phyloP scores from a whole-genome alignment of 53 echinoderm and acorn worm species.

The Astropecten irregularis region DNA sequence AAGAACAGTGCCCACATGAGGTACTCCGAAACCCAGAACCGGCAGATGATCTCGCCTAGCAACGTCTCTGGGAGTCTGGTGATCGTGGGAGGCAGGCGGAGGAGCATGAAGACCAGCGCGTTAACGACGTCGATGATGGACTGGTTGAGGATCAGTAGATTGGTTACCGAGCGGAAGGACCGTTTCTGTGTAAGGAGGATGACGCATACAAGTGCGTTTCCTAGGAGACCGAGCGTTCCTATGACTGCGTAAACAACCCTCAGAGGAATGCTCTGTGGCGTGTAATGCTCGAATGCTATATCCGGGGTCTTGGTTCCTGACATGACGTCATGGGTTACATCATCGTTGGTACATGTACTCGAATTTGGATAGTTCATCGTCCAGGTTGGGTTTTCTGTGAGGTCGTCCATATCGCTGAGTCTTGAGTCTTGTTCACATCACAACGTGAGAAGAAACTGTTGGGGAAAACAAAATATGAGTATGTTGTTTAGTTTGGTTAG shows the following conservation, averaged over 20 bases:
- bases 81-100: slow-evolving; percentile 24
- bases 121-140: slow-evolving; percentile 75
- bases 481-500: too few species aligned
- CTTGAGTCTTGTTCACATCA: too few species aligned
- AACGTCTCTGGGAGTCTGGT: background rate
- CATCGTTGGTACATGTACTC: too few species aligned
- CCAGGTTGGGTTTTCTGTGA: too few species aligned
- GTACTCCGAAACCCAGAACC: slow-evolving; percentile 84
- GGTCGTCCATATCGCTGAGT: too few species aligned
- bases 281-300: background rate
- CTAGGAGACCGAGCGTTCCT: slow-evolving; percentile 69
- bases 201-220: slow-evolving; percentile 72
- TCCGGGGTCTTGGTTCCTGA: background rate
- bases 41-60: slow-evolving; percentile 72
- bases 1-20: slow-evolving; percentile 80
- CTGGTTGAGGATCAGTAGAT: slow-evolving; percentile 80
- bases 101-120: slow-evolving; percentile 65
- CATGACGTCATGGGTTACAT: slow-evolving; percentile 20
- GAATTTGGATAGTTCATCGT: too few species aligned
- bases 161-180: slow-evolving; percentile 80
- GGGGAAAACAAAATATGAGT: too few species aligned
- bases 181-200: slow-evolving; percentile 64
- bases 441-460: too few species aligned
- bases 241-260: slow-evolving; percentile 69
- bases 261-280: background rate